Percentiles rank a stretch among this genome's conserved stretches.
phyloP scores from a whole-genome alignment of 2,797 vertebrate genomes.

The Anguilla obscura region DNA sequence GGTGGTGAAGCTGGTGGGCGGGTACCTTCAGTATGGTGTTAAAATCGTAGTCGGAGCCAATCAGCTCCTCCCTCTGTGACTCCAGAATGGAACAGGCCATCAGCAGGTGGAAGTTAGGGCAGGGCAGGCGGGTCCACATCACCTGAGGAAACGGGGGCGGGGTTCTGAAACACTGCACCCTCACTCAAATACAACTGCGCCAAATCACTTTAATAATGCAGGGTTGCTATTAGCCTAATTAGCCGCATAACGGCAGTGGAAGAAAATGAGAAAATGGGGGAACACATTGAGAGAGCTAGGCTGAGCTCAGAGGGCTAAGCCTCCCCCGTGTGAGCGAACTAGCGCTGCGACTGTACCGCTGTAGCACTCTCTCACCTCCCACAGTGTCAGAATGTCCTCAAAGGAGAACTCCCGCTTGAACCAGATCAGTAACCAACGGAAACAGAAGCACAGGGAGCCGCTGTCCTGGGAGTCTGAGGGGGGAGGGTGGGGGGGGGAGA shows the following conservation, averaged over 20 bases:
- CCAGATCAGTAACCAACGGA: conserved; percentile 93
- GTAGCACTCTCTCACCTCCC: conserved; percentile 76
- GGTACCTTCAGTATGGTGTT: conserved; percentile 90
- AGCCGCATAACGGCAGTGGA: neutral
- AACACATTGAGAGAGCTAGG: neutral
- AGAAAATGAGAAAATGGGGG: neutral
- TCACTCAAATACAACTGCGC: neutral
- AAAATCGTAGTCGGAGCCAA: conserved; percentile 86
- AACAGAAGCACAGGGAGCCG: conserved; percentile 88
- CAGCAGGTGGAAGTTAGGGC: conserved; percentile 86
- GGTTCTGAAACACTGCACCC: neutral
- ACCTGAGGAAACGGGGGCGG: conserved; percentile 66
- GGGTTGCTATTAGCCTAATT: too few relatives aligned
- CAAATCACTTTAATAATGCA: neutral
- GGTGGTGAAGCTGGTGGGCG: neutral
- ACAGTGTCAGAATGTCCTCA: conserved; percentile 82
- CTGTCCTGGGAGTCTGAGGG: conserved; percentile 86
- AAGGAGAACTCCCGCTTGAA: conserved; percentile 92
- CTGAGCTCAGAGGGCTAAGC: neutral
- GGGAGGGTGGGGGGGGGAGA: neutral
- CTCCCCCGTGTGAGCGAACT: neutral
- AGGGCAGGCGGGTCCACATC: conserved; percentile 82
- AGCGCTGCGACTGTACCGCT: neutral
- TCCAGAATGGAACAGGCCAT: conserved; percentile 86
- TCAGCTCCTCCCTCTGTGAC: conserved; percentile 83